Conservation (phyloP, 2,797 vertebrate genomes). For the Sciaenops ocellatus region DNA sequence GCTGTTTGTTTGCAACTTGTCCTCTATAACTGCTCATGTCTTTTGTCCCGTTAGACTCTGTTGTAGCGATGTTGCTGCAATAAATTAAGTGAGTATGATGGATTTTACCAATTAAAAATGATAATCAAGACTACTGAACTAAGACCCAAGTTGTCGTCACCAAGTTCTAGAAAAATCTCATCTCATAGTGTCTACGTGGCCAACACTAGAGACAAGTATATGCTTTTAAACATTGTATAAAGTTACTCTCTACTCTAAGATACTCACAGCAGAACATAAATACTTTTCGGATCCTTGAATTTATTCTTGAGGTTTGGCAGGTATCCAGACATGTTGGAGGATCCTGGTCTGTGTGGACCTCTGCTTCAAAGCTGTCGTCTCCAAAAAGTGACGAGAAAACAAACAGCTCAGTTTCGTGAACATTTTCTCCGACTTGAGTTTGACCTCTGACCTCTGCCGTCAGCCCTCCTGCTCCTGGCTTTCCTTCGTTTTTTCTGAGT, state of each 20-base stretch:
- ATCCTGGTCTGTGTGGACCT: constrained; percentile 24
- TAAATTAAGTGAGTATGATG: background rate
- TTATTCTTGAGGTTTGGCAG: constrained; percentile 30
- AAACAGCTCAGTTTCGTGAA: constrained; percentile 43
- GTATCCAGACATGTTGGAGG: constrained; percentile 29
- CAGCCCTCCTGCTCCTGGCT: constrained; percentile 63
- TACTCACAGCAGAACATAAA: constrained; percentile 59
- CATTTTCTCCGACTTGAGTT: constrained; percentile 14
- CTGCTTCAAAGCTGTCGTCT: constrained; percentile 8
- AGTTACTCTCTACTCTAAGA: constrained; percentile 10
- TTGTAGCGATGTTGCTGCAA: background rate
- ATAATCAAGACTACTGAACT: background rate
- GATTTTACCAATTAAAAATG: background rate
- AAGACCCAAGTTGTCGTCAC: background rate
- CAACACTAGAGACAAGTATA: background rate
- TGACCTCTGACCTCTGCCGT: constrained; percentile 56
- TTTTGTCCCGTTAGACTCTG: background rate
- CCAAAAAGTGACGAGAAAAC: constrained; percentile 36
- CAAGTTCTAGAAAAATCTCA: background rate
- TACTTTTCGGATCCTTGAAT: constrained; percentile 31
- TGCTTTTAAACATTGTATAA: constrained; percentile 1
- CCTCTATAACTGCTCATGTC: background rate
- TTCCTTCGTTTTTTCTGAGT: constrained; percentile 59
- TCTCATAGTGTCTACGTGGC: background rate
- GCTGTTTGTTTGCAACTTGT: no score